Conservation (phyloP, 2,797 vertebrate species). For the Macroramphosus scolopax region DNA sequence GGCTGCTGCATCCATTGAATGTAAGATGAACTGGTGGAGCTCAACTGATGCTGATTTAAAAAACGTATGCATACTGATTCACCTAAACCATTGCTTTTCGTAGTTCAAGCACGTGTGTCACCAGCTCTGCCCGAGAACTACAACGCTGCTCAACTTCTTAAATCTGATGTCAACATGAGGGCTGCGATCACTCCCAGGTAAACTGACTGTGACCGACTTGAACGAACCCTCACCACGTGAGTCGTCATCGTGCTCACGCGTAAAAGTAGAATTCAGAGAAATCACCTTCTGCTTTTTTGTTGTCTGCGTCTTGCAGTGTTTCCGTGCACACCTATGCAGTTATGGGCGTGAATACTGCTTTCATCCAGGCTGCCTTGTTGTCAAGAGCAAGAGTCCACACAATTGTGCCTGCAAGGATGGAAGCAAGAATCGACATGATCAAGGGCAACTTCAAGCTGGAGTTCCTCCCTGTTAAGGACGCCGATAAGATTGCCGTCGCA, state of each 20-base stretch:
- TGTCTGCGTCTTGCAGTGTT: conserved; percentile 66
- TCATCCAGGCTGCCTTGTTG: conserved; percentile 79
- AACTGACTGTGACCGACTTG: neutral
- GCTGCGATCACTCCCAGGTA: conserved; percentile 77
- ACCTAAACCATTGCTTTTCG: conserved; percentile 16
- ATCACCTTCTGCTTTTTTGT: neutral
- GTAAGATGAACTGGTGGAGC: conserved; percentile 52
- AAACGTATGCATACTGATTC: neutral
- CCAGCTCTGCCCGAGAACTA: conserved; percentile 73
- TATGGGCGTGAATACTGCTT: conserved; percentile 80
- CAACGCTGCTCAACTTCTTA: conserved; percentile 70
- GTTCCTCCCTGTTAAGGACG: conserved; percentile 66
- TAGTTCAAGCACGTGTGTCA: conserved; percentile 72
- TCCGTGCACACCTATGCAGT: conserved; percentile 78
- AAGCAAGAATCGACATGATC: conserved; percentile 69
- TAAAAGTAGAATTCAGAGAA: neutral
- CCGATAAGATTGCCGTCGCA: conserved; percentile 70
- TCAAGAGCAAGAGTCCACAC: conserved; percentile 65
- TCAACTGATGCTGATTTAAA: neutral
- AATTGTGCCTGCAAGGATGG: conserved; percentile 70
- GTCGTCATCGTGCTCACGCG: too few species aligned
- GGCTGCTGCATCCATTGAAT: conserved; percentile 55
- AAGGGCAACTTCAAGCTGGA: conserved; percentile 80
- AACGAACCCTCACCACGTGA: too few species aligned
- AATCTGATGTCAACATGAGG: conserved; percentile 75